Conservation (phyloP, 2,797 vertebrate species). For the Acridotheres tristis region DNA sequence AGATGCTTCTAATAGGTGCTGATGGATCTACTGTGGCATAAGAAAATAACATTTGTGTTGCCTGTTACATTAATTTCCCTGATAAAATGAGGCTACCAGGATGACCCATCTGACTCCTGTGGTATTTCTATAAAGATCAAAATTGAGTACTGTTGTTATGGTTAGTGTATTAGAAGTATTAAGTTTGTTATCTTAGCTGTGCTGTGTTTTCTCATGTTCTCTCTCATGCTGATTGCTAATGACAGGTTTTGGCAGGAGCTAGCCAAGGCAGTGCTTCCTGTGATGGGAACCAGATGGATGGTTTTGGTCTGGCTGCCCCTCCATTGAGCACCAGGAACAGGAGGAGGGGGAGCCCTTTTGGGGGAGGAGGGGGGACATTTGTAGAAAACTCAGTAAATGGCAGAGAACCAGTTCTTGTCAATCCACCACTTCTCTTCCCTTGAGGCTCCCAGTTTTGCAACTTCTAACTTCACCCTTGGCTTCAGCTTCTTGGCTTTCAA, state of each 20-base stretch:
- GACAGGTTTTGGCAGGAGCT: constrained; percentile 48
- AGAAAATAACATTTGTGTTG: constrained; percentile 23
- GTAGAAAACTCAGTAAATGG: neutral
- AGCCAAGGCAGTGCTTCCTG: neutral
- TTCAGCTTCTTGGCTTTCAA: constrained; percentile 10
- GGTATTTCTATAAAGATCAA: neutral
- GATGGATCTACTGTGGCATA: neutral
- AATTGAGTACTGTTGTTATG: constrained; percentile 33
- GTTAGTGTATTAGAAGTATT: constrained; percentile 32
- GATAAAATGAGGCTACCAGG: constrained; percentile 29
- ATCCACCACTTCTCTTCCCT: neutral
- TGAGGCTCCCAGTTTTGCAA: neutral
- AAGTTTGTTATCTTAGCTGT: constrained; percentile 49
- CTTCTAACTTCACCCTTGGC: constrained; percentile 42
- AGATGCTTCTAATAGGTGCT: neutral
- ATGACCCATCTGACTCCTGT: neutral
- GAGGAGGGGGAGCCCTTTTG: neutral
- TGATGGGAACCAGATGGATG: constrained; percentile 58
- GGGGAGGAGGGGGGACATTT: neutral
- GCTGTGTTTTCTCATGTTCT: constrained; percentile 32
- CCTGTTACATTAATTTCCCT: neutral
- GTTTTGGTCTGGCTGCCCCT: neutral
- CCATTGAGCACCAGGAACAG: neutral
- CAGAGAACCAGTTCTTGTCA: neutral
- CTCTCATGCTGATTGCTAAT: constrained; percentile 4